phyloP scores from a whole-genome alignment of 2,797 vertebrate genomes.

The Octomys mimax region DNA sequence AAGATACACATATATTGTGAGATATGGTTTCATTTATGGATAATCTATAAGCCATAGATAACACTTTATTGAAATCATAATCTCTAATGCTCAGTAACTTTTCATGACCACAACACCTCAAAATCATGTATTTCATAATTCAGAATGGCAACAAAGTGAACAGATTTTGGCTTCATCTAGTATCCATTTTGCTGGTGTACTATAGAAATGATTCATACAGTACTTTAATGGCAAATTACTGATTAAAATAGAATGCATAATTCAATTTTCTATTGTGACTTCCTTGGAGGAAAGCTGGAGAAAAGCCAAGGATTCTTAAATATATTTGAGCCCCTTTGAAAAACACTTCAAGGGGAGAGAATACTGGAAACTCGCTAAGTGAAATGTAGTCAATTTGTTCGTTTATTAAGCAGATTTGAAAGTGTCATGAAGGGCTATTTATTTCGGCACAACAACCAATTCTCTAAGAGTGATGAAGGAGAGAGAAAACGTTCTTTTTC shows the following conservation, averaged over 20 bases:
- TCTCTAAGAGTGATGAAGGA: conserved; percentile 45
- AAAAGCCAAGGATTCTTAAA: conserved; percentile 82
- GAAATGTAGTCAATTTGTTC: conserved; percentile 71
- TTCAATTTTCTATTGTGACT: conserved; percentile 75
- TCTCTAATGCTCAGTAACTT: conserved; percentile 68
- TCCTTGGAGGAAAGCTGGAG: conserved; percentile 80
- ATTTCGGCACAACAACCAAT: conserved; percentile 60
- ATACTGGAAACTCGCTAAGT: conserved; percentile 72
- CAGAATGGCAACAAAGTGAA: conserved; percentile 72
- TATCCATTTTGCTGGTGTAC: conserved; percentile 70
- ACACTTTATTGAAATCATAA: conserved; percentile 60
- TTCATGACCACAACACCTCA: conserved; percentile 60
- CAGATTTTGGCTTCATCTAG: conserved; percentile 69
- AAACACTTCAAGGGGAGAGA: conserved; percentile 71
- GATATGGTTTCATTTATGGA: neutral
- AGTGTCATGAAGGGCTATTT: conserved; percentile 59
- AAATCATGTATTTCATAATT: conserved; percentile 62
- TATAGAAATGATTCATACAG: conserved; percentile 72
- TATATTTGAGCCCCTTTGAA: conserved; percentile 79
- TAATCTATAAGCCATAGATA: conserved; percentile 31
- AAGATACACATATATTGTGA: conserved; percentile 64
- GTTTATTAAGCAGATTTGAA: conserved; percentile 68
- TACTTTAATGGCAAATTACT: conserved; percentile 80
- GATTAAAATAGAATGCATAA: conserved; percentile 79
- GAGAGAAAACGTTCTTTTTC: conserved; percentile 21